Evolutionary conservation across 2,888 invertebrate species (phyloP).

Genomic region (Rhaphigaster nebulosa): DNA sequence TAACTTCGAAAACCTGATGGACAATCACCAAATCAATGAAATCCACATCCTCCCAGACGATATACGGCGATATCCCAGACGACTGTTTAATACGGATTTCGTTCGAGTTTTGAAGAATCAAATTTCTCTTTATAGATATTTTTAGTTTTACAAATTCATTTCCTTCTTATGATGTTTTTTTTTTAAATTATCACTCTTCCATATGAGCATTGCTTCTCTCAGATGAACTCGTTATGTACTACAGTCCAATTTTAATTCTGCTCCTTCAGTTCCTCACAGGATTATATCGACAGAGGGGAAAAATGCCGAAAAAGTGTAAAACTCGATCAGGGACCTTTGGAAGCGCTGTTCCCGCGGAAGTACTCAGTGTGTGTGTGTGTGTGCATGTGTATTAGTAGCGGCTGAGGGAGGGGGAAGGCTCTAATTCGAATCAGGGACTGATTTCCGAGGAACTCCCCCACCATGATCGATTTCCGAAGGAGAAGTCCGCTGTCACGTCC

Average conservation of each 20-base stretch:
- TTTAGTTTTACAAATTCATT: too few species aligned
- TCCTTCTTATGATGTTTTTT: too few species aligned
- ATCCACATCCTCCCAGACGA: too few species aligned
- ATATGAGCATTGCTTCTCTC: too few species aligned
- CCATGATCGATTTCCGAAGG: constrained; percentile 41
- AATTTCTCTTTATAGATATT: too few species aligned
- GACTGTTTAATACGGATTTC: too few species aligned
- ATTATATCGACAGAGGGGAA: background rate
- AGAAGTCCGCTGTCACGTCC: constrained; percentile 46
- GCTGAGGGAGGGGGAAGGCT: background rate
- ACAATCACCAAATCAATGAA: too few species aligned
- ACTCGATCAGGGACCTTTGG: background rate
- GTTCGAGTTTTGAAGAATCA: too few species aligned
- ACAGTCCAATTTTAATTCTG: background rate
- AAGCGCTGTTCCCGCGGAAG: background rate
- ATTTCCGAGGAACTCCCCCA: constrained; percentile 10
- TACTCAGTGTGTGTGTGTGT: background rate
- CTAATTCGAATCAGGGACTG: constrained; percentile 44
- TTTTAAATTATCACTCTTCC: too few species aligned
- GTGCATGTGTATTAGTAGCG: background rate
- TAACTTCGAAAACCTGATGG: too few species aligned
- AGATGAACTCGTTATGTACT: too few species aligned
- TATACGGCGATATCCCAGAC: too few species aligned
- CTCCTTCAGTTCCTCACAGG: background rate
- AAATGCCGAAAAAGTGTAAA: background rate